Conservation (phyloP, 2,888 invertebrate genomes). For the Dryocosmus kuriphilus region DNA sequence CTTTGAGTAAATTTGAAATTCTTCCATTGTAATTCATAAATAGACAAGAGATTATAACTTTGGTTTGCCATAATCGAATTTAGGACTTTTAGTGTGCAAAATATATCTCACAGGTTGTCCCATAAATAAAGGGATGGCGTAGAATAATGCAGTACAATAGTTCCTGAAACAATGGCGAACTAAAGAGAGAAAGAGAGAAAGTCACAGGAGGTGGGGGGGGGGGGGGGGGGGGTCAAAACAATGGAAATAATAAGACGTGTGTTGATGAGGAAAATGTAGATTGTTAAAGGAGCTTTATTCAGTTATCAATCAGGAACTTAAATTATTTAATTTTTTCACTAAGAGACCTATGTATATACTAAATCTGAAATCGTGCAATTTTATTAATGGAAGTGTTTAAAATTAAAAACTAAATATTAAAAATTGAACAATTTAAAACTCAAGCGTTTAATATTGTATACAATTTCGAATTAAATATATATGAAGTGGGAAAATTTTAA, state of each 20-base stretch:
- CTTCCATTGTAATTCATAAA: background rate
- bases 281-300: background rate
- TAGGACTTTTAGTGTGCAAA: background rate
- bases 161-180: conserved; percentile 25
- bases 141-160: conserved; percentile 12
- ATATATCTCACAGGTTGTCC: conserved; percentile 25
- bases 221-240: background rate
- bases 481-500: too few relatives aligned
- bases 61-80: conserved; percentile 1
- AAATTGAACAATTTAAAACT: too few relatives aligned
- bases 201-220: too few relatives aligned
- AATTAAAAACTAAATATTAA: too few relatives aligned
- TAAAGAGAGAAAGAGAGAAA: background rate
- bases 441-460: too few relatives aligned
- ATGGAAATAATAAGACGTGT: conserved; percentile 33
- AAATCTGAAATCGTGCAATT: background rate
- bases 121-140: conserved; percentile 32
- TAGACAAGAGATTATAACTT: background rate
- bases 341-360: background rate
- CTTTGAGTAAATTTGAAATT: background rate
- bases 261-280: background rate
- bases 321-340: background rate
- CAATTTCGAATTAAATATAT: too few relatives aligned
- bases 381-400: too few relatives aligned
- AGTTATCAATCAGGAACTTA: background rate